A percentile compares a stretch with the other conserved stretches of the same genome.
These are phyloP conservation scores for Geotrupes spiniger DNA, from an alignment of 2,888 invertebrate genomes.

Conservation along the genomic window DNA sequence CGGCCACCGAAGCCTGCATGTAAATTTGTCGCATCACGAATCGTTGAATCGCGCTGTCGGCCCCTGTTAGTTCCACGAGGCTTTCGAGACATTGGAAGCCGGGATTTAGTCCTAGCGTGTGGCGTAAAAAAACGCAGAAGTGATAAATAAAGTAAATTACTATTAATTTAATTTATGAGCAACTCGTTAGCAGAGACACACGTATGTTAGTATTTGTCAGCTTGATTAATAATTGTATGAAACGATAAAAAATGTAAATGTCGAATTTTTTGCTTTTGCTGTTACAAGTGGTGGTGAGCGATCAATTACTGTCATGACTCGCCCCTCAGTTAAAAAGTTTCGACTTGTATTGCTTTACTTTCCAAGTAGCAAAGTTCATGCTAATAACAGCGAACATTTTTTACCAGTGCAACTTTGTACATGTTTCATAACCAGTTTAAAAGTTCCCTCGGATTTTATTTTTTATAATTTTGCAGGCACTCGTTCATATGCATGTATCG, in stretches of 20 bases:
- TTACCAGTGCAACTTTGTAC: conserved; percentile 27
- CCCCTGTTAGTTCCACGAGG: no score
- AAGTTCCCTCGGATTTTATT: conserved; percentile 18
- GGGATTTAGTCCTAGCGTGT: no score
- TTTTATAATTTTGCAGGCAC: background rate
- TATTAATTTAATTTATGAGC: no score
- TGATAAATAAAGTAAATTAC: no score
- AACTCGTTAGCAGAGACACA: no score
- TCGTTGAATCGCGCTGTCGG: no score
- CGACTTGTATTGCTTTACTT: conserved; percentile 40
- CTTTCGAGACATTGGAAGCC: no score
- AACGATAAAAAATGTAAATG: conserved; percentile 34
- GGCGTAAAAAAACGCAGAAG: no score
- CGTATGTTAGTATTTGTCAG: conserved; percentile 29
- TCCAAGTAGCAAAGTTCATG: conserved; percentile 40
- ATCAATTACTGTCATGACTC: conserved; percentile 44
- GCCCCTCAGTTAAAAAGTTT: conserved; percentile 38
- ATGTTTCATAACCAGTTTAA: conserved; percentile 24
- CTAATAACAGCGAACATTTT: conserved; percentile 37
- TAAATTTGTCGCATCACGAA: no score
- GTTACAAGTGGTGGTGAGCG: conserved; percentile 35
- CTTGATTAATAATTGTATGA: conserved; percentile 39
- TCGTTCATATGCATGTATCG: no score
- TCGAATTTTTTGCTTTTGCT: conserved; percentile 36
- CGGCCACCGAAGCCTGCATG: no score